Evolutionary conservation across 2,113 vertebrate species (phyloP), one percentile per base, ranked within the genome.

Genomic region (Scomber japonicus): DNA sequence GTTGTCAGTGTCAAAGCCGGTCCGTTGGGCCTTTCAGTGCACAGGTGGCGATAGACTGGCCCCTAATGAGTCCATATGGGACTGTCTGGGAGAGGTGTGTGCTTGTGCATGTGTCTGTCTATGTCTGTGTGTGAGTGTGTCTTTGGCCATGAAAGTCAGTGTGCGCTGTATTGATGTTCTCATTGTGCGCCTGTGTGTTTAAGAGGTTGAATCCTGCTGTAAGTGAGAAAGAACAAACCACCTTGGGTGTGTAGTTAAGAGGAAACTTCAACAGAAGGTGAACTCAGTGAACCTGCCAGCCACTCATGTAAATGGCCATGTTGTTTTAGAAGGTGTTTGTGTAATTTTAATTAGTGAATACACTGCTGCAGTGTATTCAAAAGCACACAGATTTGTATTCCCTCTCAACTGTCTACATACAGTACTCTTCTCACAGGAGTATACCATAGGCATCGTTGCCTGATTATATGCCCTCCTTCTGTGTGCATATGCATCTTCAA

Each of bases 51-150:
- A 89, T 92, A 92, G 92, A 93, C 93, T 84, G 82, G 92, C 91
- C 93, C 88, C 90, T 94, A 94, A 94, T 94, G 93, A 94, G 91
- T 88, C 93, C 92, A 92, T 91, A 92, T 93, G 93, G 92, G 91
- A 93, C 89, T 72, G 92, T 92, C 91, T 92, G 89, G 87, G 82
- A 89, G 78, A 66, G 57, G 74, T 71, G 84, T 87, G 82, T 84
- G 65, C 59, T 48, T 62, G 59, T 67, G 75, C 19, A 59, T 79
- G 14, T 60, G 13, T 44, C 0, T 71, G 35, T 51, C 13, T 65
- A 13, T 71, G 65, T 51, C 3, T 82, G 40, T 51, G n/a, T 64
- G 48, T 70, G 50, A 16, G 65, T 77, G 62, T 64, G 51, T 73
- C 11, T 69, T 62, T 74, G 44, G 31, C 75, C n/a, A 9, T 77